Evolutionary conservation across 2,888 invertebrate genomes (phyloP).

Genomic region (Sericinus montela): DNA sequence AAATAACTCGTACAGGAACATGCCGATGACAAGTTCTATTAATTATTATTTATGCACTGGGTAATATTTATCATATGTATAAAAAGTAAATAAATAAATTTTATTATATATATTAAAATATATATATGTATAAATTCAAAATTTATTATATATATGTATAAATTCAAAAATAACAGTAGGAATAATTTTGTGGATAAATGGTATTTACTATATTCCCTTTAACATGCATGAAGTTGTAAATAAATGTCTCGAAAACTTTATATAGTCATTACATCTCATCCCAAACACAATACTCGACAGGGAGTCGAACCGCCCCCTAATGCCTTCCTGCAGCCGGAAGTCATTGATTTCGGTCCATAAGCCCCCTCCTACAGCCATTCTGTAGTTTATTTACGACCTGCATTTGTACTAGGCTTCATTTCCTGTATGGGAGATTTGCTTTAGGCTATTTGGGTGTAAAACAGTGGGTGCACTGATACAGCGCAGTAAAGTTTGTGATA

Average conservation of each 20-base stretch:
- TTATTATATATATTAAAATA: no score
- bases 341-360: conserved; percentile 28
- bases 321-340: conserved; percentile 28
- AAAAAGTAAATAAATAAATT: no score
- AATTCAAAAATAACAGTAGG: no score
- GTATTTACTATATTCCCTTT: not conserved
- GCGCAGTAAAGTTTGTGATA: conserved; percentile 8
- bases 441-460: conserved; percentile 17
- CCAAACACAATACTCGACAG: conserved; percentile 16
- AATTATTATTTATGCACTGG: no score
- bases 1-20: no score
- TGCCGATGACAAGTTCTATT: no score
- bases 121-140: no score
- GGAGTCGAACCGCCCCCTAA: conserved; percentile 19
- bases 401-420: conserved; percentile 21
- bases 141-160: no score
- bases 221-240: not conserved
- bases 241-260: conserved; percentile 6
- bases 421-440: conserved; percentile 17
- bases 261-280: conserved; percentile 11
- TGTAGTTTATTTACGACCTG: conserved; percentile 19
- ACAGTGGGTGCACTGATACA: conserved; percentile 6
- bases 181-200: no score
- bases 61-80: no score
- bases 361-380: conserved; percentile 14